phyloP scores from a whole-genome alignment of 2,113 vertebrate species.

The Menura novaehollandiae region DNA sequence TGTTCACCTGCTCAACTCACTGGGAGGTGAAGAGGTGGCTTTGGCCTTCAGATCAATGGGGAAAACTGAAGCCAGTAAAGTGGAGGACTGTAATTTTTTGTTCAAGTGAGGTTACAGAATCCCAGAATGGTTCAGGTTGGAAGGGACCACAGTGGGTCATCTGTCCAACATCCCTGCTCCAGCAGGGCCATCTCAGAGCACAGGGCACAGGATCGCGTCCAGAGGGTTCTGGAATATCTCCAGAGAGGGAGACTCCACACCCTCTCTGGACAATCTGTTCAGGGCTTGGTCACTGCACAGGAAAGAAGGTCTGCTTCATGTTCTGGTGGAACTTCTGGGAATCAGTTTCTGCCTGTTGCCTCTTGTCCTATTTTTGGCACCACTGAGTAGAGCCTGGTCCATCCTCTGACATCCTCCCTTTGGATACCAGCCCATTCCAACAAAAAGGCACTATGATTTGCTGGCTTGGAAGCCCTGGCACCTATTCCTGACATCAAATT shows the following conservation, averaged over 20 bases:
- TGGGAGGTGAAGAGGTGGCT: neutral
- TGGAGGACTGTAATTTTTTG: rapidly evolving
- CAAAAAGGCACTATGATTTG: rapidly evolving
- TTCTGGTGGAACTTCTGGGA: neutral
- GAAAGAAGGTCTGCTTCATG: neutral
- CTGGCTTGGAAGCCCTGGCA: neutral
- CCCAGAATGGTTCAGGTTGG: neutral
- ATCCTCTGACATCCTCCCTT: neutral
- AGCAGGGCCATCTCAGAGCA: neutral
- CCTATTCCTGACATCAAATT: neutral
- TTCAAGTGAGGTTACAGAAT: neutral
- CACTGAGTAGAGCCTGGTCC: neutral
- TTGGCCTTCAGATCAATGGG: neutral
- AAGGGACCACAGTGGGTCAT: no score
- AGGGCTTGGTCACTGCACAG: neutral
- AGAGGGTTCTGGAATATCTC: neutral
- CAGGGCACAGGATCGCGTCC: neutral
- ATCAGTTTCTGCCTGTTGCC: neutral
- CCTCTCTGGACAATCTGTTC: neutral
- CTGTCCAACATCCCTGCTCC: neutral
- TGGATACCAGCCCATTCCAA: neutral
- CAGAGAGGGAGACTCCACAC: neutral
- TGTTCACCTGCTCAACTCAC: neutral
- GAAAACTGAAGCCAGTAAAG: neutral
- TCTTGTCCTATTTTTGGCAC: neutral